Evolutionary conservation across 1,140 invertebrate genomes (phyloP).

Genomic region (Acyrthosiphon pisum): DNA sequence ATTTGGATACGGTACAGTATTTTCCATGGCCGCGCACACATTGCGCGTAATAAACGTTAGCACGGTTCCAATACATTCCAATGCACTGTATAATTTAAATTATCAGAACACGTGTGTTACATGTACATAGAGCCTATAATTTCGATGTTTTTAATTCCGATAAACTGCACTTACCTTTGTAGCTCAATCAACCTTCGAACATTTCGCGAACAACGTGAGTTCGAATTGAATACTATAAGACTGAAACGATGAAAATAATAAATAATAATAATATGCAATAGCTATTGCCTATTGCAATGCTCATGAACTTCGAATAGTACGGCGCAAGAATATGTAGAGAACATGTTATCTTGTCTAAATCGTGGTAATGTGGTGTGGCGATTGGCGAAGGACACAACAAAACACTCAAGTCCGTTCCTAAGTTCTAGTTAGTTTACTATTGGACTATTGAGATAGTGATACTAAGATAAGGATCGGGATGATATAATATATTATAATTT

Average conservation of each 20-base stretch:
- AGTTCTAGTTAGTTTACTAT: constrained; percentile 17
- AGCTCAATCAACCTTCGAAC: neutral
- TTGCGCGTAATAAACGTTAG: constrained; percentile 2
- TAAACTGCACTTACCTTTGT: constrained; percentile 25
- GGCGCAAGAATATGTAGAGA: no score
- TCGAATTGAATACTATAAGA: neutral
- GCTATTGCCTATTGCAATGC: no score
- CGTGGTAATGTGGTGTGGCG: no score
- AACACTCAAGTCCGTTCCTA: neutral
- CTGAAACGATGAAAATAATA: neutral
- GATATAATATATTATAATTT: neutral
- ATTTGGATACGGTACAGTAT: constrained; percentile 34
- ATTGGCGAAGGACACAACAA: neutral
- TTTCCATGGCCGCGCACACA: neutral
- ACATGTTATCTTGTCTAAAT: no score
- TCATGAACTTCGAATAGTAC: neutral
- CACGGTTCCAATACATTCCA: constrained; percentile 26
- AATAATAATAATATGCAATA: neutral
- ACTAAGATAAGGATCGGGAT: neutral
- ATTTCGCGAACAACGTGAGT: neutral
- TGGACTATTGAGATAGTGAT: neutral
- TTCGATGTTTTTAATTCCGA: neutral
- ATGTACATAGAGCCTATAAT: neutral
- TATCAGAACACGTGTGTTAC: constrained; percentile 45
- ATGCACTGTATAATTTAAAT: constrained; percentile 21